Evolutionary conservation across 2,113 vertebrate genomes (phyloP), one percentile per base, ranked within the genome.

Genomic region (Anser cygnoides): DNA sequence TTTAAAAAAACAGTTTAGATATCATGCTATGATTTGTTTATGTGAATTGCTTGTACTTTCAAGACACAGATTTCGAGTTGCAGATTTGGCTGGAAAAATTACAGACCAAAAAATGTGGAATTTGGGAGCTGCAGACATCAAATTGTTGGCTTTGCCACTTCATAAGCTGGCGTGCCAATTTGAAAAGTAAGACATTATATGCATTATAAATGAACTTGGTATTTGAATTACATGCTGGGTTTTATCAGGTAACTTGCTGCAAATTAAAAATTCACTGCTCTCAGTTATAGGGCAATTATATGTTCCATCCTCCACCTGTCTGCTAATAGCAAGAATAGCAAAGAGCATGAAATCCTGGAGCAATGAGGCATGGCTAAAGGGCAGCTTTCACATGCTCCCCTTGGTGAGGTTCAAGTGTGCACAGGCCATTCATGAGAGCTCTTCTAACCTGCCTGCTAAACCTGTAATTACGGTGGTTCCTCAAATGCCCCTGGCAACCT

Each of bases 81-180:
- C 35, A 55, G 57, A 63, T 88, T 85, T 84, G 76, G 14, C 68
- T 89, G 65, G 31, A 89, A 59, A 71, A 86, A 58, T 33, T 37
- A 44, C 29, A 29, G 0, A 3, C 17, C 31, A 61, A 87, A 39
- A 13, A 65, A 12, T 3, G 22, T 55, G 44, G 70, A 68, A 41
- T 75, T 84, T 70, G 71, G 72, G 62, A 85, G 35, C 61, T 20
- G 61, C 54, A 63, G 75, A 21, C 49, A 41, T 21, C n/a, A 55
- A 39, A 28, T 41, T 66, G 55, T 44, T 90, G 62, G n/a, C 50
- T 85, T 77, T 4, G 9, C 46, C 57, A 31, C 39, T 29, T 29
- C 35, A 49, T 35, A 52, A 85, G 5, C 33, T 61, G 39, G 43
- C 14, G 52, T 46, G 25, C n/a, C 39, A 13, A 26, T 61, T 17